These are phyloP conservation scores for Paedocypris micromegethes DNA, from an alignment of 2,797 vertebrate species.

Conservation along the genomic window DNA sequence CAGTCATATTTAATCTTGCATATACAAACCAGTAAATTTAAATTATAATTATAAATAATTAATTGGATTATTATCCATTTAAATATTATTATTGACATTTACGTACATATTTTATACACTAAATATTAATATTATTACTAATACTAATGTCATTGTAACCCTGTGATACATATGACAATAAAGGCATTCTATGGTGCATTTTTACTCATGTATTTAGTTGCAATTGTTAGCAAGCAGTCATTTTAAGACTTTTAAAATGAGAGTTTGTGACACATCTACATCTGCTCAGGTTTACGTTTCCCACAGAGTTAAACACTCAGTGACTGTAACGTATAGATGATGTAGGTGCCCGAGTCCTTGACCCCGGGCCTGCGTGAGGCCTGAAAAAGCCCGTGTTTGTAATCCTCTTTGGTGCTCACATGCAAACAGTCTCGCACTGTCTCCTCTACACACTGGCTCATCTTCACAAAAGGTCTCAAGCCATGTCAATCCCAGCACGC, in stretches of 20 bases:
- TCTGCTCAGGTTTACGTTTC: neutral
- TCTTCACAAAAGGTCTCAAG: neutral
- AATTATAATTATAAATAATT: too few species aligned
- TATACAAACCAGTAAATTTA: too few species aligned
- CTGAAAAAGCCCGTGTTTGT: conserved; percentile 16
- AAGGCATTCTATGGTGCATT: too few species aligned
- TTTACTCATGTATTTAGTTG: too few species aligned
- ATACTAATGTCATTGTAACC: too few species aligned
- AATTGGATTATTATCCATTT: too few species aligned
- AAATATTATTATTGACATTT: too few species aligned
- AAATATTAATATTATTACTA: too few species aligned
- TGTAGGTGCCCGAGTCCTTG: conserved; percentile 4
- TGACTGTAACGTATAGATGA: conserved; percentile 20
- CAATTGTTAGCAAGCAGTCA: neutral
- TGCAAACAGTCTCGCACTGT: conserved; percentile 34
- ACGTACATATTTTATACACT: too few species aligned
- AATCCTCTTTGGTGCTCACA: conserved; percentile 43
- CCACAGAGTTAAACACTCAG: neutral
- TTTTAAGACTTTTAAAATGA: neutral
- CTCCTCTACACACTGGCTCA: neutral
- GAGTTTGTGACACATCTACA: conserved; percentile 1
- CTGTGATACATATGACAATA: too few species aligned
- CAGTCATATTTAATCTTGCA: too few species aligned
- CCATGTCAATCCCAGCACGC: conserved; percentile 2
- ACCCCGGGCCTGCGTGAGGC: conserved; percentile 11